Base-by-base conservation (phyloP, 2,888 invertebrate species). In the Erannis defoliaria region DNA sequence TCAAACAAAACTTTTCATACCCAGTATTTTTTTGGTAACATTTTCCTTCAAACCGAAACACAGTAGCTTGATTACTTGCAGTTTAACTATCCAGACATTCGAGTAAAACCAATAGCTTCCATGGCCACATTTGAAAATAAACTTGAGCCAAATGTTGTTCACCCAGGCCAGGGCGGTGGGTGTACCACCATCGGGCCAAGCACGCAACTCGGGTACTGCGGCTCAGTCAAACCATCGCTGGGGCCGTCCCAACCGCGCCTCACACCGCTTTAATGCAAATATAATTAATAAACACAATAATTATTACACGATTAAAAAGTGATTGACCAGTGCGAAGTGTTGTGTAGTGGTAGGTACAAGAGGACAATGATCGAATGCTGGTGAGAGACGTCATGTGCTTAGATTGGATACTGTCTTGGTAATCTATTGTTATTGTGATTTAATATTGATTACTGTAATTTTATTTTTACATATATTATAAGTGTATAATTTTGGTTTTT, bases 131-230 rank as follows among this genome's bases (percentile, higher is more conserved):
- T 18, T 37, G 16, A 3, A 38, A 38, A 38, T 18, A 38, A 18
- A 38, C 0, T 18, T 3, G 66, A 70, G 66, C 70, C 79, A 84
- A 86, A 78, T 70, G 91, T 92, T 91, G 67, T 45, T 66, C 49
- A 75, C 81, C 69, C 57, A 89, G 88, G 89, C 54, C 74, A 73
- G 77, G 78, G 76, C 78, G 82, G 81, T 83, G 81, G 85, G 86
- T 85, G 83, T 85, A 72, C 77, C 82, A 82, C 76, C 81, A 78
- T 75, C 73, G 78, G 75, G 76, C 76, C 77, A 19, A 81, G 81
- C 92, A 92, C 92, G 91, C 92, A 84, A 91, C 82, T 84, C 81
- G 78, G 77, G 78, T 76, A 82, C 80, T 82, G 85, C 88, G 85
- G 75, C 81, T 86, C 90, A 92, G 91, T 91, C 85, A 81, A 86